Evolutionary conservation across 1,140 invertebrate species (phyloP).

Genomic region (Ostrea edulis): DNA sequence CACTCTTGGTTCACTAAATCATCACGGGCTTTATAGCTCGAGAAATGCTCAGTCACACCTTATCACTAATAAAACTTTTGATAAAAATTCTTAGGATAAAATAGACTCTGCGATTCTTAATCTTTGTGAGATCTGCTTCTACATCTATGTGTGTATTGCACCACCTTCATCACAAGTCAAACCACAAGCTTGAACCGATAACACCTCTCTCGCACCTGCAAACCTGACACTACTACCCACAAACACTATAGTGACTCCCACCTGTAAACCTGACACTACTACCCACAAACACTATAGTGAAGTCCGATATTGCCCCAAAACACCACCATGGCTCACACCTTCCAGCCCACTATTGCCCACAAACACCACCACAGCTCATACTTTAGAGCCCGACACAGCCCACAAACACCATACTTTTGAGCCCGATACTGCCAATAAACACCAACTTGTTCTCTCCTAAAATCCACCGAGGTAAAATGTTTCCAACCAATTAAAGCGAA

Average conservation of each 20-base stretch:
- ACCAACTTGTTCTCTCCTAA: not conserved
- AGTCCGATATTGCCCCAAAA: no score
- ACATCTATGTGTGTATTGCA: slow-evolving; percentile 26
- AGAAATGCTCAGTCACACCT: slow-evolving; percentile 7
- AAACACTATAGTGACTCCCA: not conserved
- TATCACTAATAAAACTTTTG: not conserved
- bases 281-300: not conserved
- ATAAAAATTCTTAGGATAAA: not conserved
- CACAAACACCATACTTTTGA: not conserved
- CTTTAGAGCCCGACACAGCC: no score
- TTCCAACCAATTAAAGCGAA: not conserved
- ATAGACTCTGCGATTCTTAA: not conserved
- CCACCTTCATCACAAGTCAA: slow-evolving; percentile 26
- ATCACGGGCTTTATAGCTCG: not conserved
- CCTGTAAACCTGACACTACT: not conserved
- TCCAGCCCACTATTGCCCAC: not conserved
- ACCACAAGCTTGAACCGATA: not conserved
- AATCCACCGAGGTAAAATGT: not conserved
- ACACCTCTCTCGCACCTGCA: not conserved
- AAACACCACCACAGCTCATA: not conserved
- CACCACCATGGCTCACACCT: not conserved
- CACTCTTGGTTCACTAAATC: not conserved
- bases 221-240: not conserved
- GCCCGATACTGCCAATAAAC: no score
- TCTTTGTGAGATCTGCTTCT: not conserved